phyloP scores from a whole-genome alignment of 2,113 vertebrate species.

The Callaeas wilsoni region DNA sequence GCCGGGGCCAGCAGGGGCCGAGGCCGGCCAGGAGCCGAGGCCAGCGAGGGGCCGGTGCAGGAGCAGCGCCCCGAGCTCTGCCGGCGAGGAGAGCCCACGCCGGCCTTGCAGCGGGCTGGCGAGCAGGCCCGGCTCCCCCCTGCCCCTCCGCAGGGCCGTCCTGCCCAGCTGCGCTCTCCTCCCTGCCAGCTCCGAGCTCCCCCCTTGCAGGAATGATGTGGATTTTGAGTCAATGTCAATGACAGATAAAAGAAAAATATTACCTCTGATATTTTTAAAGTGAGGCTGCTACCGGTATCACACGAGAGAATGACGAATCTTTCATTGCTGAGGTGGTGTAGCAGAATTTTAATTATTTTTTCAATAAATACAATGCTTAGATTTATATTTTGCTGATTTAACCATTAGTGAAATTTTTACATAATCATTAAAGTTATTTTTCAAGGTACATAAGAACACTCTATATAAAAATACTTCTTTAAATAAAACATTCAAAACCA shows the following conservation, averaged over 20 bases:
- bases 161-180: not conserved
- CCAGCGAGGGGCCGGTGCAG: too few species aligned
- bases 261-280: not conserved
- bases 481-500: not conserved
- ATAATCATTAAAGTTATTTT: not conserved
- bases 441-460: not conserved
- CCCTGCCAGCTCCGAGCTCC: not conserved
- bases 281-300: not conserved
- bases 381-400: not conserved
- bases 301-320: not conserved
- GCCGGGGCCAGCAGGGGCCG: too few species aligned
- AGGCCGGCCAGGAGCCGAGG: too few species aligned
- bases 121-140: not conserved
- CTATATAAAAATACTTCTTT: not conserved
- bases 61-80: too few species aligned
- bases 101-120: rapidly evolving
- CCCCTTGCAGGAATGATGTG: rapidly evolving
- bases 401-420: not conserved
- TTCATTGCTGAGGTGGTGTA: not conserved
- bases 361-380: not conserved
- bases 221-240: not conserved
- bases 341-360: slow-evolving; percentile 14
- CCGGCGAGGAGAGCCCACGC: rapidly evolving
- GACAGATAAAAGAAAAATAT: not conserved
- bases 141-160: too few species aligned